phyloP scores from a whole-genome alignment of 1,140 invertebrate genomes.

The Lordiphosa mommai region DNA sequence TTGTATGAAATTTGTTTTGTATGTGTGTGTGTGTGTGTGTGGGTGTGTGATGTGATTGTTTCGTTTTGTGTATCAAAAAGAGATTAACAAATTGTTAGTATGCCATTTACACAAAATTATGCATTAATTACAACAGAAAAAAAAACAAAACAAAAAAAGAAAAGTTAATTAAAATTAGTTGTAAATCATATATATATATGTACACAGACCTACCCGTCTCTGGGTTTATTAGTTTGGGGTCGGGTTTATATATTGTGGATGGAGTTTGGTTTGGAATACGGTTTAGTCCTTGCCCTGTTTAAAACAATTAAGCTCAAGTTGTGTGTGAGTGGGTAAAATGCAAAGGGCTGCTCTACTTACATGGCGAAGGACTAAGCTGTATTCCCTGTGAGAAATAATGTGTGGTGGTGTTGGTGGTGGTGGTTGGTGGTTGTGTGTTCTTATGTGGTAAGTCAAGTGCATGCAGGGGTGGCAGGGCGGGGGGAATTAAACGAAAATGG shows the following conservation, averaged over 20 bases:
- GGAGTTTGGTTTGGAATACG: slow-evolving; percentile 63
- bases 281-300: slow-evolving; percentile 71
- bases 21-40: slow-evolving; percentile 11
- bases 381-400: slow-evolving; percentile 55
- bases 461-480: slow-evolving; percentile 24
- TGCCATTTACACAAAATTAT: slow-evolving; percentile 9
- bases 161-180: not conserved
- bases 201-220: slow-evolving; percentile 50
- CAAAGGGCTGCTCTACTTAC: slow-evolving; percentile 62
- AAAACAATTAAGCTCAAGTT: slow-evolving; percentile 59
- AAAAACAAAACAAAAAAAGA: slow-evolving; percentile 5
- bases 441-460: slow-evolving; percentile 1
- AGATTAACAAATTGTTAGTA: slow-evolving; percentile 62
- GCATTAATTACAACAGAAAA: slow-evolving; percentile 9
- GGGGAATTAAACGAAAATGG: not conserved
- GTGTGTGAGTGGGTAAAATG: slow-evolving; percentile 7
- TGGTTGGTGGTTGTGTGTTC: slow-evolving; percentile 3
- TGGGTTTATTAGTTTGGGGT: slow-evolving; percentile 12
- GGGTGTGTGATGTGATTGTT: slow-evolving; percentile 12
- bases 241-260: not conserved
- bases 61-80: slow-evolving; percentile 26
- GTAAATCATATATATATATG: slow-evolving; percentile 6
- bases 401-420: slow-evolving; percentile 10
- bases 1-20: slow-evolving; percentile 33
- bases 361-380: slow-evolving; percentile 79